Evolutionary conservation across 2,888 invertebrate genomes (phyloP).

Genomic region (Caenorhabditis auriculariae): DNA sequence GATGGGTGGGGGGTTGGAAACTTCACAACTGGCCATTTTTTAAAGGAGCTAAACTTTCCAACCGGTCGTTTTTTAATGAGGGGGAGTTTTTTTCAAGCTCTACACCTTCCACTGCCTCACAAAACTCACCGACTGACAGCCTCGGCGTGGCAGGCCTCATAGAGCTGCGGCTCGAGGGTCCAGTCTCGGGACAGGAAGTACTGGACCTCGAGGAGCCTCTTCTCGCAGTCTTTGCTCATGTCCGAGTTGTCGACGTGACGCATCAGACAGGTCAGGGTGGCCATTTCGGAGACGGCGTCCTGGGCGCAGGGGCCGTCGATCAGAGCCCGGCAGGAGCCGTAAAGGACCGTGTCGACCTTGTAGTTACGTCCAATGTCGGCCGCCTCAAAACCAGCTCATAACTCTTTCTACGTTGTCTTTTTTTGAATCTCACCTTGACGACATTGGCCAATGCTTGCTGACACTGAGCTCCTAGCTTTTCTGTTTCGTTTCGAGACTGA

Average conservation of each 20-base stretch:
- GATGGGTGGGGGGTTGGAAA: no score
- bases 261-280: constrained; percentile 86
- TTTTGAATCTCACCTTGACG: constrained; percentile 31
- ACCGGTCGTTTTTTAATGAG: background rate
- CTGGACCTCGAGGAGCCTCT: constrained; percentile 85
- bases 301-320: constrained; percentile 64
- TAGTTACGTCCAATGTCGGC: constrained; percentile 93
- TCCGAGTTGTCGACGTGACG: constrained; percentile 76
- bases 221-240: constrained; percentile 87
- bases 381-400: constrained; percentile 68
- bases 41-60: no score
- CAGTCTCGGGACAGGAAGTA: constrained; percentile 95
- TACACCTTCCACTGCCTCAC: background rate
- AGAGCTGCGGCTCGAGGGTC: constrained; percentile 84
- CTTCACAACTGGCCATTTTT: no score
- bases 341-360: constrained; percentile 75
- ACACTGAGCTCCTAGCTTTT: constrained; percentile 50
- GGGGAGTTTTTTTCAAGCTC: background rate
- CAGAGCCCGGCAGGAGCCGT: constrained; percentile 52
- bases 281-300: constrained; percentile 57
- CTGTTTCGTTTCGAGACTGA: constrained; percentile 43
- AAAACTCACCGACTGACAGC: constrained; percentile 72
- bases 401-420: no score
- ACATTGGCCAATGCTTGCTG: constrained; percentile 39
- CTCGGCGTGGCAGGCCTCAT: constrained; percentile 83